These are phyloP conservation scores for Diaprepes abbreviatus DNA, from an alignment of 2,888 invertebrate species.

Conservation along the genomic window DNA sequence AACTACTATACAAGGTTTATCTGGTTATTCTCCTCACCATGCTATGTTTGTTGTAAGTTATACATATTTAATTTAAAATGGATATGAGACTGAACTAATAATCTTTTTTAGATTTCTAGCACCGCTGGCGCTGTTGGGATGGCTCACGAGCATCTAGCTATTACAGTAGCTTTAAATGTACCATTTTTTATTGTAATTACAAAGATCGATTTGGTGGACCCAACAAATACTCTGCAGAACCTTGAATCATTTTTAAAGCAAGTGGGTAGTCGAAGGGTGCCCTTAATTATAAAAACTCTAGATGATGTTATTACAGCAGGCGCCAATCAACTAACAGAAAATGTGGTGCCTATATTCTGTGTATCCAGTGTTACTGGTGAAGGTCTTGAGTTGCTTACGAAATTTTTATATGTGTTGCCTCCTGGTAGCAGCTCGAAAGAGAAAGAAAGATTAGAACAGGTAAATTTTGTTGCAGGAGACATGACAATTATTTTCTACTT, in stretches of 20 bases:
- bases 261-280: conserved; percentile 76
- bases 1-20: conserved; percentile 94
- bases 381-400: conserved; percentile 86
- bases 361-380: conserved; percentile 93
- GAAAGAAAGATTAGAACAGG: conserved; percentile 79
- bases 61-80: neutral
- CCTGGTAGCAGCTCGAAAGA: conserved; percentile 76
- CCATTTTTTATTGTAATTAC: conserved; percentile 95
- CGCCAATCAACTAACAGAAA: conserved; percentile 76
- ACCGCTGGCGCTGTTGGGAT: conserved; percentile 85
- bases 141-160: conserved; percentile 92
- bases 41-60: conserved; percentile 84
- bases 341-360: conserved; percentile 84
- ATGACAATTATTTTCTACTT: neutral
- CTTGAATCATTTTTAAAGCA: conserved; percentile 76
- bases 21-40: conserved; percentile 93
- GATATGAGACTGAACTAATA: neutral
- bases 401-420: conserved; percentile 87
- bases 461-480: conserved; percentile 52
- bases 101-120: conserved; percentile 76
- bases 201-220: conserved; percentile 89
- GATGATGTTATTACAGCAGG: conserved; percentile 84
- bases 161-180: conserved; percentile 84
- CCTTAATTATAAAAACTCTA: conserved; percentile 75
- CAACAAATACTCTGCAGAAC: conserved; percentile 70